A percentile compares a stretch with the other conserved stretches of the same genome.
Conservation (phyloP, 1,140 invertebrate species). For the Drosophila sechellia region DNA sequence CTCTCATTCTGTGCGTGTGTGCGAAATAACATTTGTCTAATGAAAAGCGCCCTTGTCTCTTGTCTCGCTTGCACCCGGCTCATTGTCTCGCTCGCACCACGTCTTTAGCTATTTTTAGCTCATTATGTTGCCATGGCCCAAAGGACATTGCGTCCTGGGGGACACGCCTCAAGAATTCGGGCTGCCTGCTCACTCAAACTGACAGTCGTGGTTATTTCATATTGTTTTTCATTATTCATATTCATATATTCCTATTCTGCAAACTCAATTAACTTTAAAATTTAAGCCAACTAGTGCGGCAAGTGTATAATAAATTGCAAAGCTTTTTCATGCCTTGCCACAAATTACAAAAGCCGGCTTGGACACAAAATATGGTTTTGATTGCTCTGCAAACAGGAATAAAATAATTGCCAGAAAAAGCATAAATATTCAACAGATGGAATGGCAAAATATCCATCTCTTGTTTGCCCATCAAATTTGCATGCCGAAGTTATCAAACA, state of each 20-base stretch:
- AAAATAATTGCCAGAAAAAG: constrained; percentile 34
- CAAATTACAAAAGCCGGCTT: constrained; percentile 12
- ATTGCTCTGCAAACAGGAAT: constrained; percentile 10
- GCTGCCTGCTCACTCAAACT: constrained; percentile 16
- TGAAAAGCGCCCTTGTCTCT: constrained; percentile 45
- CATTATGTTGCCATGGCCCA: constrained; percentile 58
- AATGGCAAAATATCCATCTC: constrained; percentile 23
- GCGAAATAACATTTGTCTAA: constrained; percentile 77
- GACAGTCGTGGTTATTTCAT: constrained; percentile 6
- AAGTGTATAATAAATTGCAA: constrained; percentile 15
- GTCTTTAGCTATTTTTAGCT: constrained; percentile 62
- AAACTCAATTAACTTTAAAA: constrained; percentile 10
- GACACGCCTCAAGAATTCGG: constrained; percentile 31
- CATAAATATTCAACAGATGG: constrained; percentile 46
- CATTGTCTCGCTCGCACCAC: constrained; percentile 10
- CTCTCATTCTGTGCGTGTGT: constrained; percentile 32
- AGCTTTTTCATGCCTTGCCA: constrained; percentile 2
- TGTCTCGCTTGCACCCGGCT: neutral
- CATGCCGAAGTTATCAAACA: constrained; percentile 27
- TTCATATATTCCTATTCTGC: neutral
- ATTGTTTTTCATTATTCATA: neutral
- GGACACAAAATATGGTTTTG: constrained; percentile 10
- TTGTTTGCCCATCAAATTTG: constrained; percentile 44
- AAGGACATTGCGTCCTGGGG: constrained; percentile 32
- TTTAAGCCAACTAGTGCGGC: constrained; percentile 2